A percentile compares a stretch with the other conserved stretches of the same genome.
phyloP scores from a whole-genome alignment of 1,140 invertebrate genomes.

The Anthonomus grandis region DNA sequence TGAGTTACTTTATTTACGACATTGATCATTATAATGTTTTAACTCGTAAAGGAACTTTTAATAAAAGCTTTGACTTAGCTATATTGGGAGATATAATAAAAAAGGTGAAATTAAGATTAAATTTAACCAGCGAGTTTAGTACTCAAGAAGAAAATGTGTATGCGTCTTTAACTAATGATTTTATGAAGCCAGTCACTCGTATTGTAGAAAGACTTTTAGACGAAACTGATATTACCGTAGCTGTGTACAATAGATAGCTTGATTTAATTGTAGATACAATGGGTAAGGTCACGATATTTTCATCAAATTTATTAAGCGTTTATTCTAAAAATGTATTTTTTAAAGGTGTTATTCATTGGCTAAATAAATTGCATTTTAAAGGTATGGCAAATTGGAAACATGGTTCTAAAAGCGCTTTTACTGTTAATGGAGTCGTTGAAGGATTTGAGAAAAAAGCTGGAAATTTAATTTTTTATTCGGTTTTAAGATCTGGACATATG shows the following conservation, averaged over 20 bases:
- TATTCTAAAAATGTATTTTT: no score
- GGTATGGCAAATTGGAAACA: slow-evolving; percentile 20
- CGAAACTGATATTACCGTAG: slow-evolving; percentile 63
- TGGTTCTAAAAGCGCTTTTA: slow-evolving; percentile 12
- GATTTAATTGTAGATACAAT: slow-evolving; percentile 71
- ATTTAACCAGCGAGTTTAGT: no score
- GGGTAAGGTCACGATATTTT: slow-evolving; percentile 47
- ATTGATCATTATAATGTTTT: slow-evolving; percentile 83
- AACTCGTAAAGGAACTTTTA: no score
- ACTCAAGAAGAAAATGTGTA: no score
- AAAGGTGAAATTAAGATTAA: no score
- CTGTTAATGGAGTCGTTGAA: slow-evolving; percentile 25
- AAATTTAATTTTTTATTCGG: slow-evolving; percentile 36
- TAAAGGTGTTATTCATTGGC: slow-evolving; percentile 67
- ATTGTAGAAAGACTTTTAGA: slow-evolving; percentile 69
- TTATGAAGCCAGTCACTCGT: slow-evolving; percentile 79
- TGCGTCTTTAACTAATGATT: slow-evolving; percentile 68
- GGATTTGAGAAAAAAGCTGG: slow-evolving; percentile 31
- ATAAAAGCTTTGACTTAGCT: no score
- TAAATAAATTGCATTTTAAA: slow-evolving; percentile 66
- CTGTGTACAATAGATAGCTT: slow-evolving; percentile 66
- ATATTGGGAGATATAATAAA: no score
- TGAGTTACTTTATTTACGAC: slow-evolving; percentile 55
- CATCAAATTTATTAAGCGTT: background rate
- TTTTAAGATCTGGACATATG: slow-evolving; percentile 37